A percentile compares a stretch with the other conserved stretches of the same genome.
Conservation (phyloP, 92 coral and sea anemone species). For the Pocillopora grandis region DNA sequence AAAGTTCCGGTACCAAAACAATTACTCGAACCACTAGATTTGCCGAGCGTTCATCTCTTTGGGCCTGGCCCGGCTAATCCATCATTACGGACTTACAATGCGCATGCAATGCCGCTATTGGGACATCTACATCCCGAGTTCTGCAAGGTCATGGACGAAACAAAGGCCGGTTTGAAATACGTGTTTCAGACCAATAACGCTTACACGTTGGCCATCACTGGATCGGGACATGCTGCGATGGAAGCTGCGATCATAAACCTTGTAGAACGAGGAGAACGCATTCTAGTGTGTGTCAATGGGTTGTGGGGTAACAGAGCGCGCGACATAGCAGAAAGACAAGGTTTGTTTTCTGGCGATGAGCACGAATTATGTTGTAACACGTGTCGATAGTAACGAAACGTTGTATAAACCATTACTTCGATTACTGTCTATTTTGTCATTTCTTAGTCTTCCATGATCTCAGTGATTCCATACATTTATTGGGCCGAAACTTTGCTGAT, state of each 20-base stretch:
- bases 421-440: too few species aligned
- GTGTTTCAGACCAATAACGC: conserved; percentile 89
- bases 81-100: conserved; percentile 72
- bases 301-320: conserved; percentile 96
- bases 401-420: background rate
- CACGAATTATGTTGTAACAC: background rate
- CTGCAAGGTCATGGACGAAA: conserved; percentile 83
- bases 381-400: background rate
- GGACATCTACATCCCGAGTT: conserved; percentile 91
- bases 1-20: conserved; percentile 69
- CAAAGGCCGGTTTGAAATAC: conserved; percentile 82
- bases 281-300: conserved; percentile 90
- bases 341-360: conserved; percentile 23
- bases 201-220: conserved; percentile 84
- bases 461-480: too few species aligned
- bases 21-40: conserved; percentile 76
- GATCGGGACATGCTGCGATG: conserved; percentile 96
- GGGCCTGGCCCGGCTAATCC: conserved; percentile 99
- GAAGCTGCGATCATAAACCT: conserved; percentile 95
- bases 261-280: conserved; percentile 85
- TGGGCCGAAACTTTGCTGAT: too few species aligned
- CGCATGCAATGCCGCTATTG: conserved; percentile 82
- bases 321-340: conserved; percentile 91
- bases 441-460: background rate
- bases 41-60: conserved; percentile 75